Conservation (phyloP, 2,888 invertebrate species). For the Ditula angustiorana region DNA sequence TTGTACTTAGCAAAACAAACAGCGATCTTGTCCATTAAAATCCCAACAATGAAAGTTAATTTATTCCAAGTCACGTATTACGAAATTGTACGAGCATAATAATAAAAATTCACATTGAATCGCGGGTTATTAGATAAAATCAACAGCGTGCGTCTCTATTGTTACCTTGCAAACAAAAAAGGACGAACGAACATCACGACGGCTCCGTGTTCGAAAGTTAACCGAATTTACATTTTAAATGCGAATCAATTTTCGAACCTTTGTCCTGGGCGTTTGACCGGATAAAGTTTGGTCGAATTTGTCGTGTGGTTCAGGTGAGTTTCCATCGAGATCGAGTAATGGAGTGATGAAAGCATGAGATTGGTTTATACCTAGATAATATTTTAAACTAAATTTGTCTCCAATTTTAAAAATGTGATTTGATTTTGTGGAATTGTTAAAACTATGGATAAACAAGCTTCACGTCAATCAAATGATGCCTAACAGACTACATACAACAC, state of each 20-base stretch:
- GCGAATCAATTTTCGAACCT: constrained; percentile 61
- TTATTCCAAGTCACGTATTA: constrained; percentile 40
- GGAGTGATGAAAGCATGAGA: not conserved
- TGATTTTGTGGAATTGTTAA: too few species aligned
- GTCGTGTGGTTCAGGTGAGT: constrained; percentile 14
- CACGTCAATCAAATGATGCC: too few species aligned
- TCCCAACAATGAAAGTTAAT: constrained; percentile 27
- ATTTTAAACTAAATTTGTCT: not conserved
- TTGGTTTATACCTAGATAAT: not conserved
- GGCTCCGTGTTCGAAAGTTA: constrained; percentile 48
- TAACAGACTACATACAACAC: too few species aligned
- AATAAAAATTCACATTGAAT: constrained; percentile 34
- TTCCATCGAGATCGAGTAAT: constrained; percentile 11
- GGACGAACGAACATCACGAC: constrained; percentile 36
- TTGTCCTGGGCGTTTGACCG: constrained; percentile 36
- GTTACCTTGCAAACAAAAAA: constrained; percentile 48
- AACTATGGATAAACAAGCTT: too few species aligned
- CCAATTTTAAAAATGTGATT: too few species aligned
- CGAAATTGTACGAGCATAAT: constrained; percentile 37
- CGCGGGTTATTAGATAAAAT: constrained; percentile 47
- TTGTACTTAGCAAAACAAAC: constrained; percentile 27
- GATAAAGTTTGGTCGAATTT: constrained; percentile 17
- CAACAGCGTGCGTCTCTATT: constrained; percentile 46
- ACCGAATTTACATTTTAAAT: constrained; percentile 73
- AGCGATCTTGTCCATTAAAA: constrained; percentile 18